A percentile compares a stretch with the other conserved stretches of the same genome.
Evolutionary conservation across 2,797 vertebrate species (phyloP).

Genomic region (Anomalospiza imberbis): DNA sequence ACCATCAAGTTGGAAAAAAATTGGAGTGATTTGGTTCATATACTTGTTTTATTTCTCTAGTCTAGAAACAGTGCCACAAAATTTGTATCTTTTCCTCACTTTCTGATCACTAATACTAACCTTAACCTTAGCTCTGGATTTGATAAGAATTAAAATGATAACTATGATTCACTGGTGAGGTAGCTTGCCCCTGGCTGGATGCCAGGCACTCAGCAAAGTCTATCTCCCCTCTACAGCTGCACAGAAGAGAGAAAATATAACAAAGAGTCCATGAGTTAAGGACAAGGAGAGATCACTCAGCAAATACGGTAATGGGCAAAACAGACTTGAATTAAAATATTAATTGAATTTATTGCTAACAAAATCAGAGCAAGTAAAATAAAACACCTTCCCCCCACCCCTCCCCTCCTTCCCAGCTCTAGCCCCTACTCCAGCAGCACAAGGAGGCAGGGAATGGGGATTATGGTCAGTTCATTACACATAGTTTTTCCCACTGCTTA

Average conservation of each 20-base stretch:
- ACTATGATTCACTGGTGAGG: background rate
- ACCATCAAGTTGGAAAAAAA: background rate
- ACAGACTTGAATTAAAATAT: background rate
- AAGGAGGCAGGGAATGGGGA: background rate
- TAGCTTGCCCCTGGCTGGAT: background rate
- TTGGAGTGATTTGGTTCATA: background rate
- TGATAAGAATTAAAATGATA: background rate
- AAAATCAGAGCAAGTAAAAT: background rate
- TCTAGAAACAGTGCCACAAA: background rate
- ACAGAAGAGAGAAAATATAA: background rate
- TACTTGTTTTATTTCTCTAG: background rate
- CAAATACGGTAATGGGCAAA: background rate
- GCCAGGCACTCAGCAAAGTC: background rate
- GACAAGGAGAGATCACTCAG: background rate
- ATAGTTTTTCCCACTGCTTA: background rate
- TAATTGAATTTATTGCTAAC: background rate
- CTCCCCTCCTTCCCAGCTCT: background rate
- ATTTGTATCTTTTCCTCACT: background rate
- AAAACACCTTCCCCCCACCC: background rate
- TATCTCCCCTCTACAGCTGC: background rate
- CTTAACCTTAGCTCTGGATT: background rate
- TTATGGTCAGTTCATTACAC: background rate
- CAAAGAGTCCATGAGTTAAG: background rate
- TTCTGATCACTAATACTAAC: background rate
- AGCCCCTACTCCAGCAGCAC: background rate